Conservation (phyloP, 2,113 vertebrate genomes). For the Oreochromis aureus region DNA sequence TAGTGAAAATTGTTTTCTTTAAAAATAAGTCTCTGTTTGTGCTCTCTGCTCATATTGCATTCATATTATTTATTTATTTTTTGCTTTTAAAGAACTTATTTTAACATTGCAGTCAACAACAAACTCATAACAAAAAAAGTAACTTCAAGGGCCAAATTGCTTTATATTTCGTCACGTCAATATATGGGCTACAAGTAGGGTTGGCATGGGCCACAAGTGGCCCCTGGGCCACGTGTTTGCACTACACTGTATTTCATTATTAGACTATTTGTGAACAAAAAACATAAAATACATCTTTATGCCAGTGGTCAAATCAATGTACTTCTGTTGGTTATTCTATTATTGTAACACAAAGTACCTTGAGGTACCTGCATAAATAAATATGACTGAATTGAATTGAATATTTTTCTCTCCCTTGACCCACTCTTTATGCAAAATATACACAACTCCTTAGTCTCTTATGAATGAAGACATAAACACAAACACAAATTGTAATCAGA, state of each 20-base stretch:
- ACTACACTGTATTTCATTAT: background rate
- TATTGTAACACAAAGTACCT: background rate
- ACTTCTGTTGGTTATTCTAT: background rate
- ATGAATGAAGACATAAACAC: background rate
- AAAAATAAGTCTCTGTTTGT: background rate
- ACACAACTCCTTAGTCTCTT: background rate
- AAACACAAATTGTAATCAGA: background rate
- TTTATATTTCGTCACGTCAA: accelerated
- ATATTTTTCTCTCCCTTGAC: background rate
- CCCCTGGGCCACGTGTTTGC: too few species aligned
- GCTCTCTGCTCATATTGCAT: background rate
- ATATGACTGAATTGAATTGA: background rate
- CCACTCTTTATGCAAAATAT: background rate
- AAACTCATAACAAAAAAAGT: background rate
- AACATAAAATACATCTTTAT: background rate
- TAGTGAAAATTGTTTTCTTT: background rate
- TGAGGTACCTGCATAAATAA: background rate
- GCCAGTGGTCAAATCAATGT: background rate
- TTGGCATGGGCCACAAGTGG: too few species aligned
- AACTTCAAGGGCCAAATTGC: background rate
- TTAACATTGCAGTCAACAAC: background rate
- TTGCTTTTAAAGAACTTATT: background rate
- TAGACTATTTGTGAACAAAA: background rate
- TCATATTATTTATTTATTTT: background rate
- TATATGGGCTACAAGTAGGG: background rate